Percentiles rank a stretch among this genome's conserved stretches.
These are phyloP conservation scores for Hyppa rectilinea DNA, from an alignment of 2,888 invertebrate species.

Conservation along the genomic window DNA sequence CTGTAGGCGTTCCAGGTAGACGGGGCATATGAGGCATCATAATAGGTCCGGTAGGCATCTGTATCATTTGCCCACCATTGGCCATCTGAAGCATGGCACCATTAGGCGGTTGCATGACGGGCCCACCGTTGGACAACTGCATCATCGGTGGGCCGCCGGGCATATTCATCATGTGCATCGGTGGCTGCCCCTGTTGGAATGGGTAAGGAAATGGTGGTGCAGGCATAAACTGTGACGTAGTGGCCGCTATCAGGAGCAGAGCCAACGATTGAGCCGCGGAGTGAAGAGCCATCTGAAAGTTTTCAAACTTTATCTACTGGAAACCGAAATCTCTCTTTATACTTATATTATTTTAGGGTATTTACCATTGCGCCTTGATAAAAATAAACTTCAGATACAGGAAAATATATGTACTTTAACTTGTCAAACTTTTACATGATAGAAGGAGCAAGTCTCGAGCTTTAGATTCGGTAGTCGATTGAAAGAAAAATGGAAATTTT, in stretches of 20 bases:
- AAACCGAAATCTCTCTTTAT: not conserved
- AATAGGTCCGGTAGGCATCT: slow-evolving; percentile 56
- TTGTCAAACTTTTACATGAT: slow-evolving; percentile 46
- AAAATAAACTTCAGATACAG: not conserved
- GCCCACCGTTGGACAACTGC: slow-evolving; percentile 62
- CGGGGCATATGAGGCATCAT: slow-evolving; percentile 68
- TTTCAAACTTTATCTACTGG: not conserved
- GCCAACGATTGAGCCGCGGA: slow-evolving; percentile 17
- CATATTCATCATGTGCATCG: slow-evolving; percentile 40
- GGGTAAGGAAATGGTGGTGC: slow-evolving; percentile 40
- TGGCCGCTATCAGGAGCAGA: slow-evolving; percentile 33
- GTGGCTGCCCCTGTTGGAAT: slow-evolving; percentile 40
- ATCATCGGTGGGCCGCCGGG: slow-evolving; percentile 43
- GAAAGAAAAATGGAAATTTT: slow-evolving; percentile 34
- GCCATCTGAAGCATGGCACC: slow-evolving; percentile 56
- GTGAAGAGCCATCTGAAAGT: slow-evolving; percentile 52
- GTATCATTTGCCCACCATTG: slow-evolving; percentile 47
- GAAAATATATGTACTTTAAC: slow-evolving; percentile 16
- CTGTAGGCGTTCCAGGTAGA: slow-evolving; percentile 59
- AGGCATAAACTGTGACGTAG: slow-evolving; percentile 53
- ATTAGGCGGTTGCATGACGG: slow-evolving; percentile 50
- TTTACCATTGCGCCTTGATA: slow-evolving; percentile 17
- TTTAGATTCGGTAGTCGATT: slow-evolving; percentile 32
- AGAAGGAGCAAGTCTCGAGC: slow-evolving; percentile 26
- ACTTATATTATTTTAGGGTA: not conserved